Conservation (phyloP, 2,797 vertebrate species). For the Mallotus villosus region DNA sequence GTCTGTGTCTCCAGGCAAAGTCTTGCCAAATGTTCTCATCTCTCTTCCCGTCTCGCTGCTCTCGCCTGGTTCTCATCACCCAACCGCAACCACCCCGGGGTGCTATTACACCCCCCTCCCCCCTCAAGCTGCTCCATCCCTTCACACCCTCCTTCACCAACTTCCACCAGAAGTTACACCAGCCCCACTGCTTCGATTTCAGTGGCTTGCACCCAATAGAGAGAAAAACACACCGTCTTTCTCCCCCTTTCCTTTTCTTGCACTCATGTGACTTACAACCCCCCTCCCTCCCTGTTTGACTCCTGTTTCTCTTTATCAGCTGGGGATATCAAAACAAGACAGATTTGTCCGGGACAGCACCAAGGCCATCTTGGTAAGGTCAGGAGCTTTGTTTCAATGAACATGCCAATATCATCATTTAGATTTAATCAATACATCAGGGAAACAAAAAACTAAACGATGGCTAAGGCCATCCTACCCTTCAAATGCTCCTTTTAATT, state of each 20-base stretch:
- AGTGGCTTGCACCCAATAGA: background rate
- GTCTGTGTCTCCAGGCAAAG: conserved; percentile 38
- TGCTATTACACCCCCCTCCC: conserved; percentile 20
- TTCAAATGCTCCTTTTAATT: conserved; percentile 15
- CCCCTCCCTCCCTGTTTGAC: background rate
- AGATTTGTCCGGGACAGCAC: conserved; percentile 8
- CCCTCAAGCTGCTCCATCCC: background rate
- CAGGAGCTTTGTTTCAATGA: conserved; percentile 10
- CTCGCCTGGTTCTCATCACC: conserved; percentile 46
- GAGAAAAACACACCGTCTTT: background rate
- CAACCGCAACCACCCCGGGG: conserved; percentile 41
- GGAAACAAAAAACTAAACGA: background rate
- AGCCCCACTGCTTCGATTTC: too few relatives aligned
- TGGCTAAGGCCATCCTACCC: conserved; percentile 1
- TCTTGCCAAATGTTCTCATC: conserved; percentile 34
- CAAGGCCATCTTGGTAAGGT: conserved; percentile 21
- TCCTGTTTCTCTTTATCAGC: background rate
- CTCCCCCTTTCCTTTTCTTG: too few relatives aligned
- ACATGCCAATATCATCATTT: conserved; percentile 14
- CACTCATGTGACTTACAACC: too few relatives aligned
- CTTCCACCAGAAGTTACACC: too few relatives aligned
- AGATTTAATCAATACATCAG: background rate
- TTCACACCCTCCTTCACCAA: background rate
- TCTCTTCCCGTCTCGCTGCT: conserved; percentile 23
- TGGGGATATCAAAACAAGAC: background rate